phyloP scores from a whole-genome alignment of 2,113 vertebrate species.

The Platycercus adscitus region DNA sequence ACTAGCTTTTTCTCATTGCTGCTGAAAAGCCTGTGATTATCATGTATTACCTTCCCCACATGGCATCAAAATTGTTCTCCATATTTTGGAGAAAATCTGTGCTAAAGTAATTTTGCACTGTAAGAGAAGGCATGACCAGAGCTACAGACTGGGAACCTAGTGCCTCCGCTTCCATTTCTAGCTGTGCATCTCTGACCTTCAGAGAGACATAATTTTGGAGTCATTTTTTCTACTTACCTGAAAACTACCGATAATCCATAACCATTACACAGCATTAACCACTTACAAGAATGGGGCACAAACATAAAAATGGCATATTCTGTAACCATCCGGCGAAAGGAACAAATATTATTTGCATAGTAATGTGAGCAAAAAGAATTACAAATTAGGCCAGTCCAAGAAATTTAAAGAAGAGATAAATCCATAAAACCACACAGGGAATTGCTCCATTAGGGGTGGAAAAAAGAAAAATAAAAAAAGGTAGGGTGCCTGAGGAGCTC shows the following conservation, averaged over 20 bases:
- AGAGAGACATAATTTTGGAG: background rate
- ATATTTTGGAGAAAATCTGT: background rate
- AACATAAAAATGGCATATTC: background rate
- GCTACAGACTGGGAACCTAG: background rate
- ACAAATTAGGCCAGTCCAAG: background rate
- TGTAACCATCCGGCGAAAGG: background rate
- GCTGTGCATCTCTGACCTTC: background rate
- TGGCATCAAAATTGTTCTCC: background rate
- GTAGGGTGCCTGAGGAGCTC: background rate
- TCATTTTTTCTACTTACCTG: background rate
- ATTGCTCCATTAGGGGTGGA: background rate
- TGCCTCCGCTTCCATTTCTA: background rate
- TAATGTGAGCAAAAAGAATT: background rate
- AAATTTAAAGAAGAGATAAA: background rate
- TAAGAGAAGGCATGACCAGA: background rate
- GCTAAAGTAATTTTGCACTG: background rate
- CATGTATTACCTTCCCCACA: background rate
- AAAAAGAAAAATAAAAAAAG: background rate
- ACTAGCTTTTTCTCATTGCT: background rate
- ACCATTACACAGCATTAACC: background rate
- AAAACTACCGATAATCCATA: constrained; percentile 25
- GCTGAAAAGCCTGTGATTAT: background rate
- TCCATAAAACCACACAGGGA: background rate
- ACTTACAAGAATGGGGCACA: background rate
- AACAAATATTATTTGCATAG: constrained; percentile 3